Base-by-base conservation (phyloP, 2,797 vertebrate genomes). In the Artibeus jamaicensis region DNA sequence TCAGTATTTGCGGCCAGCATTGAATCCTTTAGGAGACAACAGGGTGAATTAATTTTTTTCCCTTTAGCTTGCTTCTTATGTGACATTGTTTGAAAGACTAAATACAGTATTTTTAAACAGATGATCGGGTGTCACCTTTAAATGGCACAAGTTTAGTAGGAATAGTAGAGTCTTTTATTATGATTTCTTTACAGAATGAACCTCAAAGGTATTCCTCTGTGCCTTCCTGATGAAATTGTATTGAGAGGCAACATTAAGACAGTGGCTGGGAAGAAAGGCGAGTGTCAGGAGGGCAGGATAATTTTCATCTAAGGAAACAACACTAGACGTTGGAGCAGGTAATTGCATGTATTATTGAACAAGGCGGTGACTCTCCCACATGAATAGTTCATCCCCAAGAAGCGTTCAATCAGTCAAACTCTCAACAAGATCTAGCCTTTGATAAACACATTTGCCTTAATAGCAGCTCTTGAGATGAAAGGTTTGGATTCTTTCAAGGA, bases 111-210 rank as follows among this genome's bases (percentile, higher is more conserved):
- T 97, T 95, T 94, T 42, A 86, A 96, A 95, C 73, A 96, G 68
- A 92, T 92, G 92, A 89, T 92, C 86, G 44, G 32, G 65, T 94
- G 93, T 94, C 97, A 92, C 26, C 92, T 91, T 78, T 86, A 92
- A 97, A 82, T 93, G 85, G 62, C 55, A 96, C 34, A 88, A 74
- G 90, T 96, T 93, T 94, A 86, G 48, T 78, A 89, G 59, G 59
- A 95, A 70, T 0, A 44, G 65, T 62, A 18, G 74, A 48, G 37
- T 67, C 16, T 95, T 78, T 94, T 89, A 92, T 92, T 89, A 90
- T 24, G 53, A 92, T 92, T 89, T 90, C 73, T 85, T 95, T 92
- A 73, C 21, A 90, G 29, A 50, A 50, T 71, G 53, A 74, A 85
- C 55, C 10, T 22, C 7, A 86, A 74, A 97, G 46, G 70, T 76